Conservation (phyloP, 2,888 invertebrate genomes). For the Aphodius sticticus region DNA sequence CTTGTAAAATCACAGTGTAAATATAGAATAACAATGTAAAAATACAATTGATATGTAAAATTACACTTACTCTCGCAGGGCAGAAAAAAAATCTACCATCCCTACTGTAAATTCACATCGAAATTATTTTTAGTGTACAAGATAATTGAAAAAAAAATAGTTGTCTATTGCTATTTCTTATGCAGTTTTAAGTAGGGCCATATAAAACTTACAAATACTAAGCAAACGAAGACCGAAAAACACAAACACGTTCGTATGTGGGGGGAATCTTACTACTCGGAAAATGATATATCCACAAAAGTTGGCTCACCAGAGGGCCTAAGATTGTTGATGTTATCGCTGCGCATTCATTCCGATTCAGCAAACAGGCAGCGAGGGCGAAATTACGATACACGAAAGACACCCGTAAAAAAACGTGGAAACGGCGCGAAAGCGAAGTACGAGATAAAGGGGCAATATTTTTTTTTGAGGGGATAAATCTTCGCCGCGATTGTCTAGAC, state of each 20-base stretch:
- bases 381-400: slow-evolving; percentile 55
- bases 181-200: no score
- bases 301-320: slow-evolving; percentile 25
- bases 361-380: slow-evolving; percentile 55
- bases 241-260: neutral
- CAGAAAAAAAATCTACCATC: no score
- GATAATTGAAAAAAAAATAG: no score
- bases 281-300: slow-evolving; percentile 54
- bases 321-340: slow-evolving; percentile 61
- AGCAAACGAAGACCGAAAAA: slow-evolving; percentile 17
- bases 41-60: no score
- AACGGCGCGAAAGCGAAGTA: slow-evolving; percentile 10
- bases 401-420: slow-evolving; percentile 4
- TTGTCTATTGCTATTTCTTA: no score
- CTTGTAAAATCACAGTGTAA: no score
- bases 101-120: no score
- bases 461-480: slow-evolving; percentile 20
- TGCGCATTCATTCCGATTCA: slow-evolving; percentile 51
- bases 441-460: slow-evolving; percentile 10
- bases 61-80: no score
- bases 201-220: no score
- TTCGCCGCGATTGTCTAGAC: neutral
- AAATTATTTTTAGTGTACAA: no score
- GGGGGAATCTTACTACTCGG: slow-evolving; percentile 52
- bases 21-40: no score